Base-by-base conservation (phyloP, 2,797 vertebrate species). In the Bradypodion ventrale region DNA sequence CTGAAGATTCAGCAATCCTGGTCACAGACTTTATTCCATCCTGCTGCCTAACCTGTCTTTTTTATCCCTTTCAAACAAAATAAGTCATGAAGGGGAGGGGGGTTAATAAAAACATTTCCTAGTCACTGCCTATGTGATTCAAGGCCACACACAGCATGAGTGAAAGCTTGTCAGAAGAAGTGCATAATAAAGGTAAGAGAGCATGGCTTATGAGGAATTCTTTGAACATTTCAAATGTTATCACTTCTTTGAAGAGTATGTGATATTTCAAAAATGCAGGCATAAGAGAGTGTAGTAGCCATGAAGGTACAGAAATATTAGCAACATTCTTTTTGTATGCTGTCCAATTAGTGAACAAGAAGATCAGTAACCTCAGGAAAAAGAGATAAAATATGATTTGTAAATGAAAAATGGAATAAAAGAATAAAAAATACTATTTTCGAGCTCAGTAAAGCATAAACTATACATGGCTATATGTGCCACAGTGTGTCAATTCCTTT, bases 141-240 rank as follows among this genome's bases (percentile, higher is more conserved):
- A 40, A 77, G 68, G n/a, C 66, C 66, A 75, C 29, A 35, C 29
- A 21, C 19, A 29, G 27, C n/a, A 29, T 32, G 40, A 44, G 59
- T 15, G 8, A 82, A 23, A 46, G 16, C 68, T 66, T 84, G 44
- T 23, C 65, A 21, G 60, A 84, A 46, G 6, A 29, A 56, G 37
- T 19, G 27, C 32, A 37, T 84, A 83, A 70, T 21, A 35, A 46
- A 68, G 63, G 49, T 37, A 75, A 78, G 80, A 40, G 46, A 78
- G 21, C 35, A 80, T 35, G 69, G 32, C 40, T 73, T 84, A 44
- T 59, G 73, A 65, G 23, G 37, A n/a, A 29, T 25, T 46, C 69
- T 82, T 74, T 75, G 62, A 85, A 82, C n/a, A 46, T 75, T 79
- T 79, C 77, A 69, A 40, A 60, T 85, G 63, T 75, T 68, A 52